Percentiles rank a stretch among this genome's conserved stretches.
Conservation (phyloP, 2,797 vertebrate species). For the Liparis tanakae region DNA sequence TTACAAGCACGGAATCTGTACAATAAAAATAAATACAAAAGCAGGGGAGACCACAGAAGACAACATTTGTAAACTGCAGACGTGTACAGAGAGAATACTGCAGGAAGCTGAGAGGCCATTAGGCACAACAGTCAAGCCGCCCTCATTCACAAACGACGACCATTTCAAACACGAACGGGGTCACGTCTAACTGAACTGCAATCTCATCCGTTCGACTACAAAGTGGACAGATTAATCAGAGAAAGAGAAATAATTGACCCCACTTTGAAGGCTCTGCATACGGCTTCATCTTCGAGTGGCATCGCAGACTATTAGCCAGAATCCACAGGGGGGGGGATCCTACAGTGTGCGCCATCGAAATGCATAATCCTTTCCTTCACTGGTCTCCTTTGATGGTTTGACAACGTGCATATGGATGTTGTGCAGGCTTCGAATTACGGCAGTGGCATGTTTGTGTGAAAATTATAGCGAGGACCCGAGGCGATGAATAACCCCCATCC, state of each 20-base stretch:
- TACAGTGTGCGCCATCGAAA: conserved; percentile 31
- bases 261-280: conserved; percentile 44
- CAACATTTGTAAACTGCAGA: conserved; percentile 33
- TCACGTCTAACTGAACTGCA: conserved; percentile 41
- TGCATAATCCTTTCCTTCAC: conserved; percentile 40
- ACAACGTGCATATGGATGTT: conserved; percentile 69
- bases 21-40: conserved; percentile 37
- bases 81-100: conserved; percentile 15
- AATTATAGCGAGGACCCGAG: conserved; percentile 52
- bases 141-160: conserved; percentile 19
- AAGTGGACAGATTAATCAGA: conserved; percentile 43
- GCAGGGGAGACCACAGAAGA: conserved; percentile 17
- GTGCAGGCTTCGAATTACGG: conserved; percentile 55
- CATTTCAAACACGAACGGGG: conserved; percentile 17
- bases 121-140: conserved; percentile 10
- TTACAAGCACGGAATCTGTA: conserved; percentile 64
- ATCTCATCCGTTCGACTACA: conserved; percentile 39
- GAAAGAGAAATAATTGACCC: conserved; percentile 60
- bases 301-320: conserved; percentile 55
- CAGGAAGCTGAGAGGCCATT: conserved; percentile 11
- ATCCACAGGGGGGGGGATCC: conserved; percentile 42
- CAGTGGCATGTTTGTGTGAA: conserved; percentile 60
- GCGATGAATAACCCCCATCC: conserved; percentile 20
- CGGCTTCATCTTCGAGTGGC: conserved; percentile 65
- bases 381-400: conserved; percentile 38